Evolutionary conservation across 2,888 invertebrate species (phyloP), one percentile per base, ranked within the genome.

Genomic region (Caenorhabditis sp.): DNA sequence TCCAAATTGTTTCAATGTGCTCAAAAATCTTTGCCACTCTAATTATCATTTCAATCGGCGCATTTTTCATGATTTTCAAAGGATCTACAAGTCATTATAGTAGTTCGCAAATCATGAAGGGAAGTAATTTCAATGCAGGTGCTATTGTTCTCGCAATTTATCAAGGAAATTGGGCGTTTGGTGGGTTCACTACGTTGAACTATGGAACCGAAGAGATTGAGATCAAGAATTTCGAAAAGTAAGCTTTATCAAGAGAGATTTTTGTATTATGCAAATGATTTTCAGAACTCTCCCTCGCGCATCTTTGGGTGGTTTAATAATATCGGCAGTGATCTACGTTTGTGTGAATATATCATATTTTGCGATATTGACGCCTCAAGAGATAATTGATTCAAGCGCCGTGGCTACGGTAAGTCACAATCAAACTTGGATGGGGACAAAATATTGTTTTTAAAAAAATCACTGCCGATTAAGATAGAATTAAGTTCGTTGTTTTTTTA

Each of bases 81-180:
- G 80, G 80, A 52, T 61, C 67, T 14, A 72, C 72, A 12, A 31
- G 52, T 23, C 70, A 80, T 50, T 80, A 74, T 61, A 59, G 60
- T 25, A 54, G 62, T 25, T 56, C 63, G n/a, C 23, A 66, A 53
- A 64, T 78, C 4, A 76, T 80, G 68, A 65, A 74, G 14, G 74
- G 70, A 1, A 68, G 61, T 27, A 59, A 75, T 38, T 77, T 60
- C 58, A 69, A 61, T n/a, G 63, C 76, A 0, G 65, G 69, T 17
- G 73, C 77, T 8, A 70, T 80, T 52, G 72, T 75, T 1, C 43
- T 80, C 23, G 77, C 77, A 2, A 75, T 81, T 61, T 81, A 81
- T 67, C 76, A 74, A 50, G 81, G 81, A 3, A 78, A 74, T 58
- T 81, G 81, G 81, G 81, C 81, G 7, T 81, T 70, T 57, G 78